Percentiles rank a stretch among this genome's conserved stretches.
These are phyloP conservation scores for Acanthaster planci DNA, from an alignment of 35 echinoderm and acorn worm species.

Conservation along the genomic window DNA sequence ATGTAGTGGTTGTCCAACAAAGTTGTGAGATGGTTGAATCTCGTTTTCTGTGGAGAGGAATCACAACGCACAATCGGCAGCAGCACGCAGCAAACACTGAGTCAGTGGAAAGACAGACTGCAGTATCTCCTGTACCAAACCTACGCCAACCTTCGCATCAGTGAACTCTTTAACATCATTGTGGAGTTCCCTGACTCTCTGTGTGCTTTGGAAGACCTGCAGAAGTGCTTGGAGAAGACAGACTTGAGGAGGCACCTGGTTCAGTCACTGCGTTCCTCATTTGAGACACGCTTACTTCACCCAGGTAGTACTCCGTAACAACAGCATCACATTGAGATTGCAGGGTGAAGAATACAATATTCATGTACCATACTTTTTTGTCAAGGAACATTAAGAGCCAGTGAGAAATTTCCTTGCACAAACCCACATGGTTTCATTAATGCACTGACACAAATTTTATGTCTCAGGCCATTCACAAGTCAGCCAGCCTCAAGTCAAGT, in stretches of 20 bases:
- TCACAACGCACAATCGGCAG: constrained; percentile 35
- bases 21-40: constrained; percentile 87
- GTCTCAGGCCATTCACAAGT: too few species aligned
- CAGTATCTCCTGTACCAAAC: constrained; percentile 96
- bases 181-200: constrained; percentile 94
- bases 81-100: constrained; percentile 45
- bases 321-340: not conserved
- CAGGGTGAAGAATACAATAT: not conserved
- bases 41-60: constrained; percentile 68
- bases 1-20: constrained; percentile 92
- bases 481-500: too few species aligned
- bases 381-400: too few species aligned
- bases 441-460: too few species aligned
- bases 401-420: too few species aligned
- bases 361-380: too few species aligned
- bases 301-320: constrained; percentile 57
- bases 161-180: constrained; percentile 99
- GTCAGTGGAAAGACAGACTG: constrained; percentile 87
- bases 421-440: too few species aligned
- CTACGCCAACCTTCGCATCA: constrained; percentile 76
- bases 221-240: constrained; percentile 88
- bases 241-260: constrained; percentile 81
- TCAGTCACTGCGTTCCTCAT: constrained; percentile 70
- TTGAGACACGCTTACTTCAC: constrained; percentile 95
- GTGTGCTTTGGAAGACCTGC: constrained; percentile 81